Conservation (phyloP, 2,888 invertebrate genomes). For the Hartigia nigra region DNA sequence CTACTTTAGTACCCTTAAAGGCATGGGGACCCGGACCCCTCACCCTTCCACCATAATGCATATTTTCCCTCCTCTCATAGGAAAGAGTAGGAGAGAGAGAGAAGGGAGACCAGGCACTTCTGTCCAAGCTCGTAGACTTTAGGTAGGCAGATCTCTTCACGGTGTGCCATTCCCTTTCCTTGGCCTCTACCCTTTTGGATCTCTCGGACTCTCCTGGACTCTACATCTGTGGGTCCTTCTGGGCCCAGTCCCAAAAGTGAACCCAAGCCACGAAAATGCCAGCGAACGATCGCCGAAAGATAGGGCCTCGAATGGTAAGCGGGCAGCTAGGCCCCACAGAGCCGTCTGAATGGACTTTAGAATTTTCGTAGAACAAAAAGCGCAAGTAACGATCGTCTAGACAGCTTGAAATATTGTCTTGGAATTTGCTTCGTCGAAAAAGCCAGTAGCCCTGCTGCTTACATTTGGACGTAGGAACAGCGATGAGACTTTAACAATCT, state of each 20-base stretch:
- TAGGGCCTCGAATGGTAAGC: conserved; percentile 8
- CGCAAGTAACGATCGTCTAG: background rate
- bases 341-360: background rate
- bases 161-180: background rate
- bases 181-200: conserved; percentile 5
- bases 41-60: conserved; percentile 17
- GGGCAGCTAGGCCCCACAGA: background rate
- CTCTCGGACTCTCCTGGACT: conserved; percentile 21
- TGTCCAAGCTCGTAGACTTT: background rate
- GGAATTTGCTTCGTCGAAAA: background rate
- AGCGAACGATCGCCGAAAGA: conserved; percentile 21
- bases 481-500: background rate
- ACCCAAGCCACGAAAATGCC: conserved; percentile 30
- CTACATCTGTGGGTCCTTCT: conserved; percentile 23
- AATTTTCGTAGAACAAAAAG: background rate
- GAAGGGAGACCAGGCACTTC: background rate
- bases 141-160: background rate
- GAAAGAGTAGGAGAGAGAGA: background rate
- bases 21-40: background rate
- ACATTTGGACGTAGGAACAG: background rate
- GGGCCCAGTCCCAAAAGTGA: conserved; percentile 18
- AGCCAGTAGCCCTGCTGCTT: background rate
- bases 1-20: background rate
- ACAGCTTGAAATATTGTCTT: background rate
- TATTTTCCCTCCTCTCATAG: conserved; percentile 12